Evolutionary conservation across 2,113 vertebrate genomes (phyloP).

Genomic region (Kryptolebias marmoratus): DNA sequence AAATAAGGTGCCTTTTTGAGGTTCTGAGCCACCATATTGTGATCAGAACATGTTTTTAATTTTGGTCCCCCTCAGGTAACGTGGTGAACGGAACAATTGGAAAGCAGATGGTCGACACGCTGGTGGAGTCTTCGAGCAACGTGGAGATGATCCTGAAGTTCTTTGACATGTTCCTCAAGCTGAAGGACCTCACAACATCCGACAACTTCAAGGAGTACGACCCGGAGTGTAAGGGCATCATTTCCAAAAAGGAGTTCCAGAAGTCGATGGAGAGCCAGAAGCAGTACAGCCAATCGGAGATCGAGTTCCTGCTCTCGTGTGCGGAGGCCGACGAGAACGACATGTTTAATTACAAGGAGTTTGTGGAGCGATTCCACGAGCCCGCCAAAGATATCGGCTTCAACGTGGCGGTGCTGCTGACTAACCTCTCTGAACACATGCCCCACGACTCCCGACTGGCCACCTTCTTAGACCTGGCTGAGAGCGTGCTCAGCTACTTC

Average conservation of each 20-base stretch:
- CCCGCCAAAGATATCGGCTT: conserved; percentile 98
- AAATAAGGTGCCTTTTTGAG: neutral
- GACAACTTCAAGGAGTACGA: conserved; percentile 96
- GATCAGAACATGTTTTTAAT: neutral
- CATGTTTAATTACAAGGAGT: conserved; percentile 96
- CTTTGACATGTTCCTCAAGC: conserved; percentile 98
- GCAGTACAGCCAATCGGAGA: conserved; percentile 93
- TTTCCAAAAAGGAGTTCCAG: conserved; percentile 98
- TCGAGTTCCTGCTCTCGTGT: conserved; percentile 94
- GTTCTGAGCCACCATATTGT: neutral
- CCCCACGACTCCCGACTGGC: conserved; percentile 91
- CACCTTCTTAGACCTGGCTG: conserved; percentile 91
- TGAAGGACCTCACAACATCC: conserved; percentile 96
- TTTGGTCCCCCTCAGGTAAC: conserved; percentile 82
- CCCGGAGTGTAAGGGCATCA: conserved; percentile 91
- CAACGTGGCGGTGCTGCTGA: conserved; percentile 94
- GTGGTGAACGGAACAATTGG: conserved; percentile 98
- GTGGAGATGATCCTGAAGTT: conserved; percentile 99
- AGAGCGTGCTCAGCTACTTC: conserved; percentile 94
- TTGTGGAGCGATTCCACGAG: conserved; percentile 95
- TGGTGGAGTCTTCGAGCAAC: conserved; percentile 96
- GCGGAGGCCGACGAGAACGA: conserved; percentile 95
- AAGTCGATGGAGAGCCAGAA: conserved; percentile 98
- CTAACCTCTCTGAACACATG: conserved; percentile 98
- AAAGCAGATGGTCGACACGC: conserved; percentile 98